phyloP scores from a whole-genome alignment of 1,140 invertebrate species.

The Brachionus rotundiformis region DNA sequence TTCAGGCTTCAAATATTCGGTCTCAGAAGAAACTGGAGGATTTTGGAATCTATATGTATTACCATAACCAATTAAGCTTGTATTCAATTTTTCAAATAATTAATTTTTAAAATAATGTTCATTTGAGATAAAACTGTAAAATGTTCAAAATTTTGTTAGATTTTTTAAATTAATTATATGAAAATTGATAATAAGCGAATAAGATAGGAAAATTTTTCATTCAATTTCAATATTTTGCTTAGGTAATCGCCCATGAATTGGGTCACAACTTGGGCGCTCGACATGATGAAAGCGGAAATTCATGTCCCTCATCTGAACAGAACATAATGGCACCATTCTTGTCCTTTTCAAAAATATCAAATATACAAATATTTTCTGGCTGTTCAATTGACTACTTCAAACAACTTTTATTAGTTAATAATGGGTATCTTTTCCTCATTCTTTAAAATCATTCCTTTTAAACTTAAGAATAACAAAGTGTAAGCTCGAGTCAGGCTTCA shows the following conservation, averaged over 20 bases:
- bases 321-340: slow-evolving; percentile 6
- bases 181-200: too few species aligned
- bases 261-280: neutral
- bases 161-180: too few species aligned
- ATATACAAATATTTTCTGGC: slow-evolving; percentile 39
- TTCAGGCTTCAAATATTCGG: neutral
- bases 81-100: too few species aligned
- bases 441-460: neutral
- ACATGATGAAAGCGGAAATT: slow-evolving; percentile 3
- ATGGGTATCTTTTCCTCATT: neutral
- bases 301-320: neutral
- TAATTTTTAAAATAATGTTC: too few species aligned
- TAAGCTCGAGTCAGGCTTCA: neutral
- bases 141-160: too few species aligned
- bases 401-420: slow-evolving; percentile 1
- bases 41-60: slow-evolving; percentile 43
- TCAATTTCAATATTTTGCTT: neutral
- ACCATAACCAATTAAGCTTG: neutral
- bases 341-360: slow-evolving; percentile 24
- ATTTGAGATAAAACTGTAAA: neutral
- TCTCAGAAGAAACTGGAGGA: slow-evolving; percentile 14
- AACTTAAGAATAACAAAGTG: neutral
- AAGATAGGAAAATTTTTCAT: neutral
- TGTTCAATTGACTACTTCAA: slow-evolving; percentile 34
- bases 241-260: slow-evolving; percentile 27